Conservation (phyloP, 2,113 vertebrate genomes). For the Aegithalos caudatus region DNA sequence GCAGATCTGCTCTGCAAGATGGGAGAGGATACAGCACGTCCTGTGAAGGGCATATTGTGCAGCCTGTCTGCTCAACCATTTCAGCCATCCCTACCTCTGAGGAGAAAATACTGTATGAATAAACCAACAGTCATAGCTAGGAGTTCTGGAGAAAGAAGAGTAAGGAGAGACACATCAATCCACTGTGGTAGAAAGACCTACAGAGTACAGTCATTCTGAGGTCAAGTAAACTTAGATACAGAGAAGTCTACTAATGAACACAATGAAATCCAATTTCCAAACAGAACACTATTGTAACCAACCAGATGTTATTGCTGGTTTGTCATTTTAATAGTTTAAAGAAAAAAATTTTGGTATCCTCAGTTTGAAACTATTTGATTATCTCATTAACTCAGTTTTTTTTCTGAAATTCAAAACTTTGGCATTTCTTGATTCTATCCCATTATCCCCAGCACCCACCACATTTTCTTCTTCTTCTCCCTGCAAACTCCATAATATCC, state of each 20-base stretch:
- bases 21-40: background rate
- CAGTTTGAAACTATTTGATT: background rate
- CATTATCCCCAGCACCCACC: background rate
- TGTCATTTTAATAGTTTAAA: background rate
- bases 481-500: background rate
- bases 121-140: background rate
- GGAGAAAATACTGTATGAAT: background rate
- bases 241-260: background rate
- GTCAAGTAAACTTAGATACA: background rate
- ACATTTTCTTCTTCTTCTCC: background rate
- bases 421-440: background rate
- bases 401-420: background rate
- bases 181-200: background rate
- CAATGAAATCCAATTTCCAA: rapidly evolving
- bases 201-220: background rate
- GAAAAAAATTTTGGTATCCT: background rate
- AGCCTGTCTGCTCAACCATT: background rate
- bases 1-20: background rate
- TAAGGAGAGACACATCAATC: background rate
- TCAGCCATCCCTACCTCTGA: rapidly evolving
- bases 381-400: rapidly evolving
- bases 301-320: rapidly evolving
- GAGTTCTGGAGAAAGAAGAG: background rate
- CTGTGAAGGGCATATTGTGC: rapidly evolving
- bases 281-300: background rate